phyloP scores from a whole-genome alignment of 2,113 vertebrate genomes.

The Phalacrocorax pelagicus region DNA sequence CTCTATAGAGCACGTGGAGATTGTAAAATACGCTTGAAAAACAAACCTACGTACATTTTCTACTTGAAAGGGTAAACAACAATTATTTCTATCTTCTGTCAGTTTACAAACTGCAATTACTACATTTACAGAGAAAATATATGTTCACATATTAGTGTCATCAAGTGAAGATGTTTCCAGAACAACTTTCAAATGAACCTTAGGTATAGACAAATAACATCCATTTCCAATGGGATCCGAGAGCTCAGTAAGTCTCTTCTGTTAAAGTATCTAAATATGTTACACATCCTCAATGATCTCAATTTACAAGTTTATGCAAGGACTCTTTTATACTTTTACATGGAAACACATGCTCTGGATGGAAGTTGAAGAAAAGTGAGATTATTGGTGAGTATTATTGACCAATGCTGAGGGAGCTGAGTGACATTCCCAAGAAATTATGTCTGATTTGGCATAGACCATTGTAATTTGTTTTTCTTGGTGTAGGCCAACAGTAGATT shows the following conservation, averaged over 20 bases:
- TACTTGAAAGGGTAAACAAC: neutral
- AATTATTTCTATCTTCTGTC: neutral
- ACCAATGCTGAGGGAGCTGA: neutral
- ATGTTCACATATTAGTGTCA: neutral
- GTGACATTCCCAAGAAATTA: neutral
- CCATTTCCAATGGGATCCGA: neutral
- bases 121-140: neutral
- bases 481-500: neutral
- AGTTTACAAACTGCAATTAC: neutral
- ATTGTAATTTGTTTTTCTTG: neutral
- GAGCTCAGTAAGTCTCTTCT: neutral
- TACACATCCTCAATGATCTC: neutral
- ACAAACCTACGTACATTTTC: accelerated
- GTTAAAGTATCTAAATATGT: neutral
- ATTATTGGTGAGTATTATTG: neutral
- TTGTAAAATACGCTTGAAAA: neutral
- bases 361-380: neutral
- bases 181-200: neutral
- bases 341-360: neutral
- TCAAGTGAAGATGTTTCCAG: neutral
- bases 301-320: neutral
- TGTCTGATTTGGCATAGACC: neutral
- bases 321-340: neutral
- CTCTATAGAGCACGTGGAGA: neutral
- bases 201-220: neutral